These are phyloP conservation scores for Apocheima hispidaria DNA, from an alignment of 2,888 invertebrate genomes.

Conservation along the genomic window DNA sequence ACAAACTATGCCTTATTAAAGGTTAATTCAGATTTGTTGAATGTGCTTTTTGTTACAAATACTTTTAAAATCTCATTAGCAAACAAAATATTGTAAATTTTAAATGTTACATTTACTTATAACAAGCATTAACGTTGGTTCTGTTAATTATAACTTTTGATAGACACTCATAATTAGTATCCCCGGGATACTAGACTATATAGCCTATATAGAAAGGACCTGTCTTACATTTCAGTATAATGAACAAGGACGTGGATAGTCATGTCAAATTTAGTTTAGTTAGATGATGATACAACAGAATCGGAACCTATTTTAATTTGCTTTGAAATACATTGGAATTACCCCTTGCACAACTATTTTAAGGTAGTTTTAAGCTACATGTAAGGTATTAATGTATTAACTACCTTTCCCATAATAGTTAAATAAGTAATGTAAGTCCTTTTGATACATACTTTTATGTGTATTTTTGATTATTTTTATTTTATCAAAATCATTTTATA, in stretches of 20 bases:
- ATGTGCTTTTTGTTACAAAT: background rate
- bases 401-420: background rate
- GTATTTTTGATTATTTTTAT: background rate
- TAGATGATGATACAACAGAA: background rate
- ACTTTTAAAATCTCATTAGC: background rate
- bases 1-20: constrained; percentile 10
- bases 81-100: background rate
- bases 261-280: background rate
- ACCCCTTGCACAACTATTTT: constrained; percentile 23
- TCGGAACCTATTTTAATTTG: background rate
- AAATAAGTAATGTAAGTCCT: too few relatives aligned
- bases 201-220: too few relatives aligned
- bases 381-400: background rate
- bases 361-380: constrained; percentile 1
- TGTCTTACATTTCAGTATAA: too few relatives aligned
- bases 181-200: too few relatives aligned
- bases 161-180: too few relatives aligned
- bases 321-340: background rate
- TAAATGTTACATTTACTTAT: background rate
- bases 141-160: too few relatives aligned
- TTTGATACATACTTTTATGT: background rate
- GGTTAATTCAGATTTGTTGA: background rate
- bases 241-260: too few relatives aligned
- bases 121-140: background rate
- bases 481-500: background rate